Evolutionary conservation across 1,140 invertebrate genomes (phyloP).

Genomic region (Cepaea nemoralis): DNA sequence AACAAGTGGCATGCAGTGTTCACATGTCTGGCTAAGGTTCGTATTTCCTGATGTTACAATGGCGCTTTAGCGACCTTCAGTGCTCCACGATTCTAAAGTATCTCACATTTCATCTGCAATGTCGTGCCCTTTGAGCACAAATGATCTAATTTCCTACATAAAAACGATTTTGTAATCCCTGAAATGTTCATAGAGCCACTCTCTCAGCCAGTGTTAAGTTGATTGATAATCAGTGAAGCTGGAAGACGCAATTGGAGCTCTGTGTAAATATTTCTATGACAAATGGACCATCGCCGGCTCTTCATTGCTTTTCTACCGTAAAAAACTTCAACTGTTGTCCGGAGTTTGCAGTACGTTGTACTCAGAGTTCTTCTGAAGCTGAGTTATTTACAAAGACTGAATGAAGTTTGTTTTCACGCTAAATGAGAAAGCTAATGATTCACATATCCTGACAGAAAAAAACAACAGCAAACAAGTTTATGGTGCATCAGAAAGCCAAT

Average conservation of each 20-base stretch:
- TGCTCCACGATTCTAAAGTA: neutral
- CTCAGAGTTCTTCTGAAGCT: neutral
- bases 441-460: no score
- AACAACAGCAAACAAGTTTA: no score
- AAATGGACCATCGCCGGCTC: slow-evolving; percentile 1
- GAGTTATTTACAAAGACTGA: neutral
- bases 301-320: neutral
- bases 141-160: neutral
- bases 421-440: neutral
- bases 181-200: neutral
- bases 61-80: neutral
- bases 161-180: neutral
- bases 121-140: neutral
- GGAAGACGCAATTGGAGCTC: neutral
- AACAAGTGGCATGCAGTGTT: slow-evolving; percentile 9
- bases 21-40: neutral
- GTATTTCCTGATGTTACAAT: neutral
- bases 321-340: slow-evolving; percentile 3
- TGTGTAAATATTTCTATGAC: slow-evolving; percentile 9
- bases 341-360: neutral
- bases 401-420: neutral
- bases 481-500: no score
- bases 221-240: slow-evolving; percentile 5
- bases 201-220: neutral
- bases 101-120: neutral